Evolutionary conservation across 2,888 invertebrate genomes (phyloP).

Genomic region (Drosophila buzzatii): DNA sequence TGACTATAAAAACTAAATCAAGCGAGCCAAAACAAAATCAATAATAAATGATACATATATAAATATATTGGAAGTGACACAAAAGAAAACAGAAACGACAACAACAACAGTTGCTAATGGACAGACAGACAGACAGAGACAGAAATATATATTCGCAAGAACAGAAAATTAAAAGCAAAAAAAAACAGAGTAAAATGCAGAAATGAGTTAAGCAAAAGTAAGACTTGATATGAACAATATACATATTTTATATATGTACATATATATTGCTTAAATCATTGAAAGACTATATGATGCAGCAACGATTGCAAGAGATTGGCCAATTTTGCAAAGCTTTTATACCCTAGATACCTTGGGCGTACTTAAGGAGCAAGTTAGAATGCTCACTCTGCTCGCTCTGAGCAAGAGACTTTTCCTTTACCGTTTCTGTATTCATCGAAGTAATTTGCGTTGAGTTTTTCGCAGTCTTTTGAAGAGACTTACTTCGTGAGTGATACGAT

Average conservation of each 20-base stretch:
- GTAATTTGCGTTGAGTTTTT: too few species aligned
- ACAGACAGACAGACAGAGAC: too few species aligned
- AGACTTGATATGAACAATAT: too few species aligned
- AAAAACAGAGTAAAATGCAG: not conserved
- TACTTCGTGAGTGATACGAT: too few species aligned
- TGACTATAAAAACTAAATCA: slow-evolving; percentile 21
- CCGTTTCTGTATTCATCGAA: too few species aligned
- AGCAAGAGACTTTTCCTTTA: too few species aligned
- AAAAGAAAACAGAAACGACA: not conserved
- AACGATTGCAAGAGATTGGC: not conserved
- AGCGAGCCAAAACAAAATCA: slow-evolving; percentile 17
- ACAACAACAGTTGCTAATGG: not conserved
- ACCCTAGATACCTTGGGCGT: not conserved
- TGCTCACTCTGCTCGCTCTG: too few species aligned
- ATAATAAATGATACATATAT: slow-evolving; percentile 9
- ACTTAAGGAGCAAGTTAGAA: too few species aligned
- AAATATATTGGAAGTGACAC: not conserved
- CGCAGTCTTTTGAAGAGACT: too few species aligned
- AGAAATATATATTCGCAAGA: too few species aligned
- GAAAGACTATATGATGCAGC: not conserved
- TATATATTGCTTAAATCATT: slow-evolving; percentile 1
- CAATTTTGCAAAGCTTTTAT: not conserved
- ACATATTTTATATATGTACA: not conserved
- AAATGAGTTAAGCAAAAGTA: not conserved
- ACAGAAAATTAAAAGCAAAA: not conserved